Percentiles rank a stretch among this genome's conserved stretches.
Evolutionary conservation across 2,888 invertebrate species (phyloP).

Genomic region (Dermolepida albohirtum): DNA sequence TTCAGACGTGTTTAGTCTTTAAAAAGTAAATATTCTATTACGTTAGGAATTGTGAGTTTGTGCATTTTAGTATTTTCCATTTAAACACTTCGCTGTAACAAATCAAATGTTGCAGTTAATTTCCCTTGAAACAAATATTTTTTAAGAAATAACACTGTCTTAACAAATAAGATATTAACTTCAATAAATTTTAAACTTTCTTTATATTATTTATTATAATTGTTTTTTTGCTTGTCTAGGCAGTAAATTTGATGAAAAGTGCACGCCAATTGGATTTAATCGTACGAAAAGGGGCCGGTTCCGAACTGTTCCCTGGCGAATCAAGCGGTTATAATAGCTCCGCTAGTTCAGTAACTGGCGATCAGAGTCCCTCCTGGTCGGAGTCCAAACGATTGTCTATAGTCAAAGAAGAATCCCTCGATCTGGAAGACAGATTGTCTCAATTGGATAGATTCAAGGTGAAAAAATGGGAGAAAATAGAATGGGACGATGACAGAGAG

Average conservation of each 20-base stretch:
- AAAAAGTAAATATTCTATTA: too few species aligned
- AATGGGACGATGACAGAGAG: constrained; percentile 73
- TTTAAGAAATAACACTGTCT: too few species aligned
- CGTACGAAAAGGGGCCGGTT: constrained; percentile 82
- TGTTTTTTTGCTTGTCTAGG: constrained; percentile 65
- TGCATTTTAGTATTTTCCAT: too few species aligned
- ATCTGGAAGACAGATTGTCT: constrained; percentile 69
- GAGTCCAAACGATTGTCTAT: constrained; percentile 77
- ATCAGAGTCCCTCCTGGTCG: constrained; percentile 77
- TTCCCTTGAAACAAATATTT: too few species aligned
- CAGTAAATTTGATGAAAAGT: constrained; percentile 84
- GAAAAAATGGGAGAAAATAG: constrained; percentile 61
- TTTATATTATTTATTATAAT: not conserved
- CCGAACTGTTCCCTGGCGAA: constrained; percentile 83
- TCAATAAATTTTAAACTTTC: too few species aligned
- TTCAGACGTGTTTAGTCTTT: too few species aligned
- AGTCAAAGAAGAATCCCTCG: constrained; percentile 78
- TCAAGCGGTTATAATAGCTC: constrained; percentile 88
- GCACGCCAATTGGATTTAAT: constrained; percentile 80
- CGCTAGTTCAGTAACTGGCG: constrained; percentile 83
- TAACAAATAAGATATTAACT: too few species aligned
- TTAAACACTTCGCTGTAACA: too few species aligned
- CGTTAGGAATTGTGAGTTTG: too few species aligned
- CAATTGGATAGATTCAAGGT: constrained; percentile 52
- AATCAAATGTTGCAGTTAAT: too few species aligned